Percentiles rank a stretch among this genome's conserved stretches.
Conservation (phyloP, 2,113 vertebrate species). For the Hucho hucho region DNA sequence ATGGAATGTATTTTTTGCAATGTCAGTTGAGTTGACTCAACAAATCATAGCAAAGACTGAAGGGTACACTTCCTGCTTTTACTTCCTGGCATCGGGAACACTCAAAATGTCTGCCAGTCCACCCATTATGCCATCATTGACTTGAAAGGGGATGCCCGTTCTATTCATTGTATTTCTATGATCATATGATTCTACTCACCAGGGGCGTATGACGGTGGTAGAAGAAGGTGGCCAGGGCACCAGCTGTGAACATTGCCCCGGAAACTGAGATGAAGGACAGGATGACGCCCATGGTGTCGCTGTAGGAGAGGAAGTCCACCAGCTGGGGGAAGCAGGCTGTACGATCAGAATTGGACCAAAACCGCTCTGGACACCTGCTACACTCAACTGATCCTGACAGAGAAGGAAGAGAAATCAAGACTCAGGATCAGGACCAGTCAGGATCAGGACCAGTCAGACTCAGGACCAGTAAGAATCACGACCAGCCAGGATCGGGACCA, state of each 20-base stretch:
- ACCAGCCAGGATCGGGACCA: background rate
- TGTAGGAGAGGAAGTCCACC: constrained; percentile 58
- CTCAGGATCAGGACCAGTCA: background rate
- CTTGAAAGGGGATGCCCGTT: no score
- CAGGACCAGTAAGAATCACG: background rate
- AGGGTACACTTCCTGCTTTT: no score
- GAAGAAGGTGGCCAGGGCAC: constrained; percentile 42
- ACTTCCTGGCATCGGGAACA: no score
- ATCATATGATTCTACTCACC: background rate
- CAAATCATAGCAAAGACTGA: no score
- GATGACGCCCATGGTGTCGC: constrained; percentile 49
- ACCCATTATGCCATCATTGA: no score
- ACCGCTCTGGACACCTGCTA: constrained; percentile 47
- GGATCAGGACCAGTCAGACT: no score
- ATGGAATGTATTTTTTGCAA: no score
- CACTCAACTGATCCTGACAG: constrained; percentile 52
- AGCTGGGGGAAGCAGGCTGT: constrained; percentile 50
- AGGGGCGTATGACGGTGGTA: constrained; percentile 47
- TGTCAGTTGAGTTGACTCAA: no score
- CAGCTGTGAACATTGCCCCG: constrained; percentile 44
- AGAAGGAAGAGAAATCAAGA: constrained; percentile 1
- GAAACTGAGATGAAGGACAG: constrained; percentile 45
- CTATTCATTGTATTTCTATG: background rate
- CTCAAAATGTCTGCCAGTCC: no score
- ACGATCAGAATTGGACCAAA: constrained; percentile 51